Base-by-base conservation (phyloP, 2,797 vertebrate genomes). In the Antennarius maculatus region DNA sequence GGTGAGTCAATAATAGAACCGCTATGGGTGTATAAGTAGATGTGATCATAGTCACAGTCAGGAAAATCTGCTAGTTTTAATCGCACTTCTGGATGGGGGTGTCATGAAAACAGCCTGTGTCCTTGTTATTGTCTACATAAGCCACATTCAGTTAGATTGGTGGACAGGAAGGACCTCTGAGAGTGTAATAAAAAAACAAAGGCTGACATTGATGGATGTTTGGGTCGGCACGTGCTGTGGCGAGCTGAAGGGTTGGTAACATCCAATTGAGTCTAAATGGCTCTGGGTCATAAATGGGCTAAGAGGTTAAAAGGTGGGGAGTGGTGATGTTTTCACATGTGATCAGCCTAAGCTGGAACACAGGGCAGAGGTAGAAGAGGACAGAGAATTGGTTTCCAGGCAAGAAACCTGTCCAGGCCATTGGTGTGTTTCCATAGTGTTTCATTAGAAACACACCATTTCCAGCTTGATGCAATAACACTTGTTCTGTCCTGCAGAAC, bases 21-120 rank as follows among this genome's bases (percentile, higher is more conserved):
- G 61, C 43, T 11, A 5, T 54, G 67, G 60, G 66, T 83, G 69
- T 82, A 69, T 84, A 85, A 87, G 66, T 72, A 81, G 61, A 86
- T 79, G 79, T 79, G 69, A 65, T 48, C 54, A 45, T 60, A 73
- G 58, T 67, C 74, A 69, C 77, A 81, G 66, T n/a, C 62, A 95
- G 93, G 93, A 94, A 95, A 95, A 95, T 94, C 93, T 89, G 91
- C 92, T 91, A 87, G 92, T 93, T 95, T 95, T 96, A 96, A 96
- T 95, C 95, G 95, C 92, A 89, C 90, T 86, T 83, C 91, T 92
- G 91, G 93, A 96, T 94, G 94, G 93, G 93, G 87, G 82, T 92
- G 93, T 92, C 92, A 70, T 39, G 4, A 72, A 75, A 94, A 93
- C 88, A 66, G 93, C 93, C 90, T 88, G 89, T 94, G 94, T 96